Percentiles rank a stretch among this genome's conserved stretches.
Conservation (phyloP, 1,140 invertebrate genomes). For the Pseudomyrmex pallidus region DNA sequence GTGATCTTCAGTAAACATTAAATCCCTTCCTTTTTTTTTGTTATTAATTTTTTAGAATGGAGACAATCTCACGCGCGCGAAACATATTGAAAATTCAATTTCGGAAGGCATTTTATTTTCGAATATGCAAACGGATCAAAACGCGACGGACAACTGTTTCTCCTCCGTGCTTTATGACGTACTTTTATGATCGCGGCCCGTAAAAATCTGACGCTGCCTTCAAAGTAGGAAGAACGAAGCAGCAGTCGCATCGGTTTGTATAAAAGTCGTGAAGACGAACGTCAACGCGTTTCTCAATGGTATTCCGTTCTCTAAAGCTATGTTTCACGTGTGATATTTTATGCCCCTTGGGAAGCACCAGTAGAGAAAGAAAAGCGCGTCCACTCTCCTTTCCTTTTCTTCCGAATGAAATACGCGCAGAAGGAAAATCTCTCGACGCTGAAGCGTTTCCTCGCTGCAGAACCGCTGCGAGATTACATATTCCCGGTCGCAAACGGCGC, state of each 20-base stretch:
- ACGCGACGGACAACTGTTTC: slow-evolving; percentile 27
- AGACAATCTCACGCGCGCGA: background rate
- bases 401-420: background rate
- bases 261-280: slow-evolving; percentile 33
- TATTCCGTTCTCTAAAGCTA: background rate
- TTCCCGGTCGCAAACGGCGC: background rate
- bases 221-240: background rate
- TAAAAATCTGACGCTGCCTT: slow-evolving; percentile 47
- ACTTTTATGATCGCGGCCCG: slow-evolving; percentile 40
- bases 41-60: background rate
- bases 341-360: slow-evolving; percentile 1
- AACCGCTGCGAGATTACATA: background rate
- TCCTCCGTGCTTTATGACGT: slow-evolving; percentile 17
- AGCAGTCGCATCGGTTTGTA: slow-evolving; percentile 45
- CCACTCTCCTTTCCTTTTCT: background rate
- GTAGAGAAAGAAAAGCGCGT: too few relatives aligned
- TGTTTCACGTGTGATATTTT: slow-evolving; percentile 35
- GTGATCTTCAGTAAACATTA: too few relatives aligned
- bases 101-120: slow-evolving; percentile 24
- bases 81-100: slow-evolving; percentile 24
- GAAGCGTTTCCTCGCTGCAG: background rate
- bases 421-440: slow-evolving; percentile 14
- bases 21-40: too few relatives aligned
- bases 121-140: slow-evolving; percentile 42
- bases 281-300: slow-evolving; percentile 28